Evolutionary conservation across 1,140 invertebrate genomes (phyloP).

Genomic region (Drosophila azteca): DNA sequence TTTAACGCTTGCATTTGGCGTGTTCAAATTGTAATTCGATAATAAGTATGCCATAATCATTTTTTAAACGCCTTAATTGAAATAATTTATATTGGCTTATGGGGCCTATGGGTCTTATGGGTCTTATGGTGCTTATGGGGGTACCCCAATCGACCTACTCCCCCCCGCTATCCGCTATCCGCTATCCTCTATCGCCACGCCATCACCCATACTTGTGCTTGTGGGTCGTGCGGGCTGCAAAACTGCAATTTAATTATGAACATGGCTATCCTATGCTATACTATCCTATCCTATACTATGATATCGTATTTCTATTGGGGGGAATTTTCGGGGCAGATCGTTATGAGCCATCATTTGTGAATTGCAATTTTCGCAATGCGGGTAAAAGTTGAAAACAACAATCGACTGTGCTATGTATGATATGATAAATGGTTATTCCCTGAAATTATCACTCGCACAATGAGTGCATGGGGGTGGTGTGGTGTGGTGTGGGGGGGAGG

Average conservation of each 20-base stretch:
- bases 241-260: conserved; percentile 71
- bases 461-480: no score
- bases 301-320: background rate
- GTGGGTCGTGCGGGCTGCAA: conserved; percentile 33
- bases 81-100: conserved; percentile 68
- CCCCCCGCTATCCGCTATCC: background rate
- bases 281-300: no score
- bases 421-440: conserved; percentile 41
- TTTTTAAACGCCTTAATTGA: conserved; percentile 79
- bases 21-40: conserved; percentile 68
- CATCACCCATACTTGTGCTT: background rate
- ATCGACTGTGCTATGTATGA: background rate
- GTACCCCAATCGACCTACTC: conserved; percentile 6
- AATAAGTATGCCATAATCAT: conserved; percentile 78
- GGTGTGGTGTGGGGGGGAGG: conserved; percentile 31
- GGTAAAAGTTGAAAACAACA: conserved; percentile 40
- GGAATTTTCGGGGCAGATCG: conserved; percentile 4
- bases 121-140: conserved; percentile 36
- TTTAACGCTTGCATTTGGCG: conserved; percentile 63
- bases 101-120: conserved; percentile 4
- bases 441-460: conserved; percentile 18
- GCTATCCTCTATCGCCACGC: conserved; percentile 2
- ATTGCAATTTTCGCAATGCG: conserved; percentile 64
- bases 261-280: conserved; percentile 29
- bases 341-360: conserved; percentile 42